Percentiles rank a stretch among this genome's conserved stretches.
Evolutionary conservation across 2,888 invertebrate species (phyloP).

Genomic region (Pristionchus maxplancki): DNA sequence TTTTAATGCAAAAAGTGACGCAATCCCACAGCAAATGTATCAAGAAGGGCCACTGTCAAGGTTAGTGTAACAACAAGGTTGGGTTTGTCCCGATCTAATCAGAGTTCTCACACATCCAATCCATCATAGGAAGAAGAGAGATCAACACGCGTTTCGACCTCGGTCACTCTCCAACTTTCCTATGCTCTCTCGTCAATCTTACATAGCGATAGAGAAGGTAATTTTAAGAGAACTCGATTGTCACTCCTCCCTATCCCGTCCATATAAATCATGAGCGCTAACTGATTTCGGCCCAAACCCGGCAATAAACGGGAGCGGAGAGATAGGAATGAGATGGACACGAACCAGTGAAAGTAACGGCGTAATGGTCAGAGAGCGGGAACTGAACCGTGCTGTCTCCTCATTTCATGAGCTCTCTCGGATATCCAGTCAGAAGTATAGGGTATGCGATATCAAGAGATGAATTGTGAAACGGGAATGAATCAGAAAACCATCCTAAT

Average conservation of each 20-base stretch:
- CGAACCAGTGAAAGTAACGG: constrained; percentile 19
- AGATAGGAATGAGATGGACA: not conserved
- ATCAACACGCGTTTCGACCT: constrained; percentile 37
- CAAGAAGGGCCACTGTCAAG: not conserved
- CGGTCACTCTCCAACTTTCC: not conserved
- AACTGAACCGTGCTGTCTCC: not conserved
- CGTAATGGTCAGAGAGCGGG: not conserved
- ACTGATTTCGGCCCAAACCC: constrained; percentile 19
- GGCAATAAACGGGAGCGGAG: not conserved
- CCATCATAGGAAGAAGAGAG: not conserved
- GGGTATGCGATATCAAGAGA: no score
- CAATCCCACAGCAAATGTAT: no score
- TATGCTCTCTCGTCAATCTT: not conserved
- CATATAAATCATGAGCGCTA: constrained; percentile 45
- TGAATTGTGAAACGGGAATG: not conserved
- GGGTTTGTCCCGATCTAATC: not conserved
- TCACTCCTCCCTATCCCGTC: not conserved
- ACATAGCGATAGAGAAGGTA: no score
- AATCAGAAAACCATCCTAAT: not conserved
- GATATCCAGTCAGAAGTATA: not conserved
- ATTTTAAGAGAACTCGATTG: no score
- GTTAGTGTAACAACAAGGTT: constrained; percentile 24
- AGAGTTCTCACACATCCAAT: constrained; percentile 9
- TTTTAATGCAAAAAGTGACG: not conserved
- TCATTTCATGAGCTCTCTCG: no score